Evolutionary conservation across 2,797 vertebrate species (phyloP), one percentile per base, ranked within the genome.

Genomic region (Zalophus californianus): DNA sequence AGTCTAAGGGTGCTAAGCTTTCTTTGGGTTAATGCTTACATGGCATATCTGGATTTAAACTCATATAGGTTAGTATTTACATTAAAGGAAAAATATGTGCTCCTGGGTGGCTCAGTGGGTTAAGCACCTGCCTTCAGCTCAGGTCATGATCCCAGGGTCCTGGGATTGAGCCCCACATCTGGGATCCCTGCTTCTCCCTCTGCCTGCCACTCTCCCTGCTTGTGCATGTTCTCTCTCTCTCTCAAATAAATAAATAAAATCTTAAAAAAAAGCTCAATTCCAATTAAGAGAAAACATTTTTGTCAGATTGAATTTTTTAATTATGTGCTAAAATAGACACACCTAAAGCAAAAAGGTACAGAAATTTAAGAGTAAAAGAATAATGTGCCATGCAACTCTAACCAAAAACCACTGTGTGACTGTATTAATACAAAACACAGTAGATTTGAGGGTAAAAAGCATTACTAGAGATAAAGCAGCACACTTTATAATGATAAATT

Each of bases 41-140:
- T 7, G 21, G 6, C 44, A 50, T 86, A 80, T 25, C 21, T 80
- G 16, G 7, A 93, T 38, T 94, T 93, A 94, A 94, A 88, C 18
- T 1, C 54, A 86, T 52, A 20, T 41, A 90, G 13, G 38, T 52
- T 78, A 78, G 48, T 75, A 60, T 84, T 92, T 78, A 93, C 14
- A 77, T 32, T 38, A 93, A 89, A 32, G 48, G 16, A 70, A 77
- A 97, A 90, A 70, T 32, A 96, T n/a, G 62, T 14, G 14, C 29
- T 15, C 62, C 29, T 64, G 14, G 62, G 14, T 64, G 29, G 29
- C 29, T 64, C 62, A n/a, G 62, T 58, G 7, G 7, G 56, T 16
- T 64, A 64, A 64, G 29, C 6, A 7, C 32, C 62, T n/a, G 62
- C 62, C 29, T 32, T 64, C 62, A 3, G 29, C 62, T 64, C 29